A percentile compares a stretch with the other conserved stretches of the same genome.
phyloP scores from a whole-genome alignment of 2,113 vertebrate genomes.

The Passerina amoena region DNA sequence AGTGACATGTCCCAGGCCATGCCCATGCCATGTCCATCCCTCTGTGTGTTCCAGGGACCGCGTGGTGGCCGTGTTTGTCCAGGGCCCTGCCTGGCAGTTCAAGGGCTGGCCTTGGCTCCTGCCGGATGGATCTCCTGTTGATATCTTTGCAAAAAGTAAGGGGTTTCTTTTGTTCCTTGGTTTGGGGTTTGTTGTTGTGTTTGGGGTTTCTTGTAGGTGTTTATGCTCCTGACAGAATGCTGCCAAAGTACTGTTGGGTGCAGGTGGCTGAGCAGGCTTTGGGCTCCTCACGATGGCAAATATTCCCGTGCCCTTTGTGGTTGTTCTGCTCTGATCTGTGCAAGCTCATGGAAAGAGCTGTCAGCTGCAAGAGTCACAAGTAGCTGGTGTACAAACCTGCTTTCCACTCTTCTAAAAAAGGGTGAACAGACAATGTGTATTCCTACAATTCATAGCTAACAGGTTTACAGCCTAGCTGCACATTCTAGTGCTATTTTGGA shows the following conservation, averaged over 20 bases:
- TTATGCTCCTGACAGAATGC: neutral
- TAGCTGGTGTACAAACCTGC: neutral
- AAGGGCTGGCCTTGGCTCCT: conserved; percentile 99
- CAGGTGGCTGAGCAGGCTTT: neutral
- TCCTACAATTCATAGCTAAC: neutral
- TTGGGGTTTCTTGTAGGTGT: neutral
- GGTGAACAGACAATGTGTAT: neutral
- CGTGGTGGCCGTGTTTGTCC: conserved; percentile 96
- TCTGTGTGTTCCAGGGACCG: conserved; percentile 84
- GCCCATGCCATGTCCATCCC: neutral
- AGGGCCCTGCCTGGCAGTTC: conserved; percentile 98
- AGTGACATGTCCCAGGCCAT: neutral
- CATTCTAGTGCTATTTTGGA: neutral
- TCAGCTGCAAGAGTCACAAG: neutral
- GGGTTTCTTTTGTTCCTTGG: neutral
- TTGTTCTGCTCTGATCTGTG: neutral
- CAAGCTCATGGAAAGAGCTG: neutral
- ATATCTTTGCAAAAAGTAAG: conserved; percentile 99
- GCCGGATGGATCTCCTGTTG: conserved; percentile 96
- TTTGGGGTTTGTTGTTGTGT: neutral
- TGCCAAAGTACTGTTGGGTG: neutral
- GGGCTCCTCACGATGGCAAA: neutral
- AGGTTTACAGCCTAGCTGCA: neutral
- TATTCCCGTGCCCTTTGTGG: accelerated
- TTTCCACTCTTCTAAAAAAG: neutral